phyloP scores from a whole-genome alignment of 2,797 vertebrate genomes.

The Semaprochilodus insignis region DNA sequence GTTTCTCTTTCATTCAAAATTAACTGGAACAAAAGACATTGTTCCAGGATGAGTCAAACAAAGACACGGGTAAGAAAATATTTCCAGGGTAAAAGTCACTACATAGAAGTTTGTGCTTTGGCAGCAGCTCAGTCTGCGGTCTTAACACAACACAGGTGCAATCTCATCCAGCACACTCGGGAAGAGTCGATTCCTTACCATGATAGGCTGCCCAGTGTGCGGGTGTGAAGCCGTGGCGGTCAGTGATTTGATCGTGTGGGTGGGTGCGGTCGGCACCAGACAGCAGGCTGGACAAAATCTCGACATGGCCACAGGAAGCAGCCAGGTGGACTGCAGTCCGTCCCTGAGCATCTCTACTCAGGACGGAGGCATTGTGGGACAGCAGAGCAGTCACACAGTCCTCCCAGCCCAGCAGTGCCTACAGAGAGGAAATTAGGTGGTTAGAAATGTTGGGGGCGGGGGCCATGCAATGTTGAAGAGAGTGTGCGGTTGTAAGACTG shows the following conservation, averaged over 20 bases:
- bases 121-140: not conserved
- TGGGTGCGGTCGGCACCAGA: slow-evolving; percentile 89
- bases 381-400: slow-evolving; percentile 92
- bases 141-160: not conserved
- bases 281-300: slow-evolving; percentile 88
- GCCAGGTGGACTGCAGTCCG: slow-evolving; percentile 94
- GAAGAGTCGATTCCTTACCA: slow-evolving; percentile 76
- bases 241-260: slow-evolving; percentile 89
- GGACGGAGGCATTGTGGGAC: slow-evolving; percentile 91
- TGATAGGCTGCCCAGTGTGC: slow-evolving; percentile 98
- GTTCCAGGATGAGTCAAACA: not conserved
- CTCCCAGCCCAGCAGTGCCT: slow-evolving; percentile 94
- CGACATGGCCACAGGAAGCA: slow-evolving; percentile 90
- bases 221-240: slow-evolving; percentile 94
- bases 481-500: slow-evolving; percentile 53
- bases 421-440: not conserved
- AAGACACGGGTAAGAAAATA: not conserved
- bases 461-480: too few species aligned
- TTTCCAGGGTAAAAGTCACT: too few species aligned
- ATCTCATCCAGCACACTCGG: not conserved
- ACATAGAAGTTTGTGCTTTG: not conserved
- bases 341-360: slow-evolving; percentile 93
- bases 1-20: not conserved
- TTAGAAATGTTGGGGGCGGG: not conserved
- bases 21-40: too few species aligned